A percentile compares a stretch with the other conserved stretches of the same genome.
phyloP scores from a whole-genome alignment of 2,113 vertebrate species.

The Oncorhynchus gorbuscha region DNA sequence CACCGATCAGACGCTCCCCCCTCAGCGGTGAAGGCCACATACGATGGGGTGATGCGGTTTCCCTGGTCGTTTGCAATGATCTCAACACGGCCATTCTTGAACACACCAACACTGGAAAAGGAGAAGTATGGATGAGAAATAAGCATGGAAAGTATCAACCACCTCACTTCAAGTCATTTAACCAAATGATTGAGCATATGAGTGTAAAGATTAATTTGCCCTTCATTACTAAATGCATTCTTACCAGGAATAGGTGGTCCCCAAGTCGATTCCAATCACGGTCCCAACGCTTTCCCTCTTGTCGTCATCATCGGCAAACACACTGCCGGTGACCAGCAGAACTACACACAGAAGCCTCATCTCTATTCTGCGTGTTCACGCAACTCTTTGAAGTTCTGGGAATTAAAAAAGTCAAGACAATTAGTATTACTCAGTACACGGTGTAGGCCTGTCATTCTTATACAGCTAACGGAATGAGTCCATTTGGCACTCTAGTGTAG shows the following conservation, averaged over 20 bases:
- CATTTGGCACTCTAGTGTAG: too few relatives aligned
- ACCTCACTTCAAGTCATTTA: neutral
- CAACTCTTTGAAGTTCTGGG: conserved; percentile 28
- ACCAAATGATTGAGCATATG: too few relatives aligned
- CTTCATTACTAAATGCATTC: conserved; percentile 16
- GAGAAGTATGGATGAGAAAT: neutral
- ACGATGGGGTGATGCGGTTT: conserved; percentile 95
- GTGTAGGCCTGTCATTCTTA: too few relatives aligned
- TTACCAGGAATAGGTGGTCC: conserved; percentile 95
- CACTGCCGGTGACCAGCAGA: conserved; percentile 70
- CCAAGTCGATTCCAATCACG: conserved; percentile 91
- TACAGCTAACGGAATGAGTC: too few relatives aligned
- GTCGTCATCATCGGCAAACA: conserved; percentile 83
- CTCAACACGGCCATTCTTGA: conserved; percentile 95
- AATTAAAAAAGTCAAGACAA: neutral
- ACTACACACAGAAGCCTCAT: conserved; percentile 69
- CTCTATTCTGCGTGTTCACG: conserved; percentile 8
- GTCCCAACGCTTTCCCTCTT: conserved; percentile 90
- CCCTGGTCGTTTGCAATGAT: conserved; percentile 98
- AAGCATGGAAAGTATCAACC: neutral
- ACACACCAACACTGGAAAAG: conserved; percentile 85
- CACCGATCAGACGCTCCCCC: conserved; percentile 92
- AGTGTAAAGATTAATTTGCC: neutral
- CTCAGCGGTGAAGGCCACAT: conserved; percentile 93
- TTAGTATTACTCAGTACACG: too few relatives aligned